These are phyloP conservation scores for Amphiduros pacificus DNA, from an alignment of 2,888 invertebrate genomes.

Conservation along the genomic window DNA sequence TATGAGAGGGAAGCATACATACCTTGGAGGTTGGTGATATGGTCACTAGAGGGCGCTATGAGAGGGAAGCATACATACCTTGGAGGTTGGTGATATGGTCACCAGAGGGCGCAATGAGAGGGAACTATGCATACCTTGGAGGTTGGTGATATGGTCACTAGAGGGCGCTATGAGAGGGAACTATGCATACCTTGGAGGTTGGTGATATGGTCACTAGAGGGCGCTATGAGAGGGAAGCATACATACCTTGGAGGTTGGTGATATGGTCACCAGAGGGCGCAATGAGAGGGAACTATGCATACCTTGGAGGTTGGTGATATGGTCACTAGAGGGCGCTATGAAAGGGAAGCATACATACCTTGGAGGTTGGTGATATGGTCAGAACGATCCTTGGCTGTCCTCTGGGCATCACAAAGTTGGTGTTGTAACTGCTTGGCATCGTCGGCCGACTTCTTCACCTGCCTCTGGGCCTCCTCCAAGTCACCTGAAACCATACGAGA, in stretches of 20 bases:
- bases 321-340: constrained; percentile 32
- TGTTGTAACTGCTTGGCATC: constrained; percentile 45
- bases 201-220: constrained; percentile 43
- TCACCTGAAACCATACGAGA: constrained; percentile 6
- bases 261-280: constrained; percentile 35
- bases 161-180: background rate
- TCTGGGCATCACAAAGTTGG: constrained; percentile 45
- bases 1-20: constrained; percentile 2
- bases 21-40: constrained; percentile 50
- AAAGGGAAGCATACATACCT: constrained; percentile 34
- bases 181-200: constrained; percentile 44
- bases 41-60: constrained; percentile 32
- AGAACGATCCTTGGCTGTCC: constrained; percentile 41
- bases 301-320: constrained; percentile 50
- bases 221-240: background rate
- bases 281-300: constrained; percentile 1
- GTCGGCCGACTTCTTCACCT: constrained; percentile 44
- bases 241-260: constrained; percentile 46
- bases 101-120: background rate
- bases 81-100: constrained; percentile 46
- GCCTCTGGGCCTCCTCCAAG: constrained; percentile 43
- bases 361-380: constrained; percentile 46
- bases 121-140: constrained; percentile 41
- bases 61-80: constrained; percentile 35
- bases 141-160: constrained; percentile 42